Percentiles rank a stretch among this genome's conserved stretches.
These are phyloP conservation scores for Ecdyonurus torrentis DNA, from an alignment of 2,888 invertebrate species.

Conservation along the genomic window DNA sequence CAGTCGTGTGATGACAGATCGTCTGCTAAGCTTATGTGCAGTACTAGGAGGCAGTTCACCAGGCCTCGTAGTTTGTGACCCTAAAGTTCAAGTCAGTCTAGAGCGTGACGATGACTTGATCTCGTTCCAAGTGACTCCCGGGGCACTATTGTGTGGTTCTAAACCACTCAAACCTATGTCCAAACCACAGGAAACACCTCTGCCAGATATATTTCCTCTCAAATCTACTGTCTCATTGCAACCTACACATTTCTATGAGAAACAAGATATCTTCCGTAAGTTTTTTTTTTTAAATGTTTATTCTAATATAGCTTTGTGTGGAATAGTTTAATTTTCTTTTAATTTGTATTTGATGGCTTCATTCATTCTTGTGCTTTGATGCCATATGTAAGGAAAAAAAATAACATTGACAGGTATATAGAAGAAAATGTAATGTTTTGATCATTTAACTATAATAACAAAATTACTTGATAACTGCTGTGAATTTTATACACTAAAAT, in stretches of 20 bases:
- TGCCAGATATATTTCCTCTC: conserved; percentile 62
- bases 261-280: conserved; percentile 54
- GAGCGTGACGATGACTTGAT: neutral
- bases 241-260: conserved; percentile 43
- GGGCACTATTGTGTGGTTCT: neutral
- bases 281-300: conserved; percentile 20
- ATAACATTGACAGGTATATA: too few relatives aligned
- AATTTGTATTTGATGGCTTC: too few relatives aligned
- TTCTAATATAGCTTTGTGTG: too few relatives aligned
- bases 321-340: too few relatives aligned
- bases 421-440: too few relatives aligned
- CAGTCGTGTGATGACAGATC: neutral
- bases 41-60: neutral
- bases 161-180: conserved; percentile 39
- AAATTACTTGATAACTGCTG: too few relatives aligned
- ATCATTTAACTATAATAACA: too few relatives aligned
- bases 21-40: neutral
- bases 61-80: neutral
- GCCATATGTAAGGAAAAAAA: too few relatives aligned
- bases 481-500: too few relatives aligned
- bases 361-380: too few relatives aligned
- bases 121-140: neutral
- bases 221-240: conserved; percentile 50
- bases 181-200: conserved; percentile 27
- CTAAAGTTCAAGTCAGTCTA: neutral